Conservation (phyloP, 2,888 invertebrate species). For the Parochlus steinenii region DNA sequence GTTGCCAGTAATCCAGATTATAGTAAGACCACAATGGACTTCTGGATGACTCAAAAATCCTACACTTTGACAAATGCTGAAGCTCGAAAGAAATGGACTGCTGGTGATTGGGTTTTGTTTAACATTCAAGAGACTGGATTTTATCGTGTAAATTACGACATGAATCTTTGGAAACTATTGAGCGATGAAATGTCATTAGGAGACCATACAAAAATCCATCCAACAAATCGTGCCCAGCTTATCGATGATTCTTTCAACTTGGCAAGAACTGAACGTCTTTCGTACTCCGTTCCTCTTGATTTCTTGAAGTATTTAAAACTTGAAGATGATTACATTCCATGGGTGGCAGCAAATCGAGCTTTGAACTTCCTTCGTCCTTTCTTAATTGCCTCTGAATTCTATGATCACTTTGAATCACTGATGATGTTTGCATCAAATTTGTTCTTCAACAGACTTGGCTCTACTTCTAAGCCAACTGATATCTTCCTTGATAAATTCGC, state of each 20-base stretch:
- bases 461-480: neutral
- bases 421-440: neutral
- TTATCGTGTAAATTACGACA: constrained; percentile 10
- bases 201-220: constrained; percentile 18
- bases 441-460: neutral
- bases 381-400: constrained; percentile 15
- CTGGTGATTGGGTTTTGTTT: constrained; percentile 23
- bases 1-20: constrained; percentile 19
- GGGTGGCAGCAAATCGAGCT: constrained; percentile 45
- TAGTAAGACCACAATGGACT: constrained; percentile 4
- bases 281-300: constrained; percentile 33
- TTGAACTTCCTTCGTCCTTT: constrained; percentile 32
- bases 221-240: constrained; percentile 42
- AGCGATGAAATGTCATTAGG: constrained; percentile 15
- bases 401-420: neutral
- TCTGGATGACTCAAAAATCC: constrained; percentile 1
- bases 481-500: constrained; percentile 18
- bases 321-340: constrained; percentile 51
- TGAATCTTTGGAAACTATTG: constrained; percentile 13
- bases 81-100: constrained; percentile 9
- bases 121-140: constrained; percentile 23
- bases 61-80: neutral
- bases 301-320: constrained; percentile 38
- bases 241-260: constrained; percentile 56
- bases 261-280: constrained; percentile 39